Percentiles rank a stretch among this genome's conserved stretches.
phyloP scores from a whole-genome alignment of 2,888 invertebrate species.

The Cheilosia soror region DNA sequence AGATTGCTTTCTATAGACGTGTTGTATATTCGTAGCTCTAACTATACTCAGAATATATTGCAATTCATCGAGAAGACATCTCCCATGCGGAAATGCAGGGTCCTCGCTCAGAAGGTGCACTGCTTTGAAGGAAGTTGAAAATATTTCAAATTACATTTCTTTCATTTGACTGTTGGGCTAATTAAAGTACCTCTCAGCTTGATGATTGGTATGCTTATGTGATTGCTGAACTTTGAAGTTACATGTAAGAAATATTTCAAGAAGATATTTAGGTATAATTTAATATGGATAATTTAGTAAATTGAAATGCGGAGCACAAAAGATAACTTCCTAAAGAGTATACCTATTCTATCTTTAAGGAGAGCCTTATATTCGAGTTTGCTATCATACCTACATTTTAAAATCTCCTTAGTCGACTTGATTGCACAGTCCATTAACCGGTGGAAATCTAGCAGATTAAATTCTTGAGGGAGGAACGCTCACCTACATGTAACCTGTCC shows the following conservation, averaged over 20 bases:
- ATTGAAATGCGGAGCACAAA: too few species aligned
- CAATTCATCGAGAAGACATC: slow-evolving; percentile 35
- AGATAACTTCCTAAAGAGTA: too few species aligned
- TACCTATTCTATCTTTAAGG: too few species aligned
- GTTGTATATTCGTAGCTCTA: neutral
- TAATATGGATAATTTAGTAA: too few species aligned
- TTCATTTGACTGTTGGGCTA: slow-evolving; percentile 25
- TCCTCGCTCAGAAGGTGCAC: neutral
- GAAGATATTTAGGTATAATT: too few species aligned
- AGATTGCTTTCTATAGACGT: neutral
- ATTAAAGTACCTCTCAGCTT: slow-evolving; percentile 6
- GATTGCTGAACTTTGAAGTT: neutral
- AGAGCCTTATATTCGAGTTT: too few species aligned
- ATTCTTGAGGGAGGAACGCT: too few species aligned
- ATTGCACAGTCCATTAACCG: too few species aligned
- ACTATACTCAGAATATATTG: slow-evolving; percentile 1
- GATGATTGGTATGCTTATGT: neutral
- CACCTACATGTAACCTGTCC: too few species aligned
- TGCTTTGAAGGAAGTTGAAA: neutral
- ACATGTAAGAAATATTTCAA: neutral
- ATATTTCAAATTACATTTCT: slow-evolving; percentile 45
- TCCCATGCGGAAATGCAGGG: slow-evolving; percentile 3
- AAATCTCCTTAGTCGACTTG: too few species aligned
- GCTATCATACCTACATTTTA: too few species aligned
- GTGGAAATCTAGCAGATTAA: too few species aligned